Percentiles rank a stretch among this genome's conserved stretches.
Evolutionary conservation across 64 coral and sea anemone species (phyloP).

Genomic region (Stichodactyla helianthus): DNA sequence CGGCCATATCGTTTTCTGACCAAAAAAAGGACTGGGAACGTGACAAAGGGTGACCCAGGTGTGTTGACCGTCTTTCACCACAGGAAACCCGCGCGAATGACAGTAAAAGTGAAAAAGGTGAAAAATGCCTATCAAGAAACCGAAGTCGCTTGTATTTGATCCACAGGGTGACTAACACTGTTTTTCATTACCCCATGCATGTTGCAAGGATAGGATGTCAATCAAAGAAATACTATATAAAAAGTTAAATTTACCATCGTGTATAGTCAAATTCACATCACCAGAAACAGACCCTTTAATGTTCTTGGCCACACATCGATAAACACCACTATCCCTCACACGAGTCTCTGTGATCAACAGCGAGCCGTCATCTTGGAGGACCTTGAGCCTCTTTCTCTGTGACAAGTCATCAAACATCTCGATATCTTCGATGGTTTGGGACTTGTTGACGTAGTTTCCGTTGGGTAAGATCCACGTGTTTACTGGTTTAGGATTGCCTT

Average conservation of each 20-base stretch:
- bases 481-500: slow-evolving; percentile 17
- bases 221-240: no score
- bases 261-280: slow-evolving; percentile 38
- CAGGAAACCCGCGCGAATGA: no score
- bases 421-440: neutral
- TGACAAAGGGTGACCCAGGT: no score
- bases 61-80: no score
- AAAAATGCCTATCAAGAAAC: no score
- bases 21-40: no score
- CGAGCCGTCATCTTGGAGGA: slow-evolving; percentile 37
- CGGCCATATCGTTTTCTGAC: no score
- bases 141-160: no score
- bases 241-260: slow-evolving; percentile 30
- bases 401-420: slow-evolving; percentile 29
- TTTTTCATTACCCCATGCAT: no score
- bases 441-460: slow-evolving; percentile 3
- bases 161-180: no score
- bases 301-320: slow-evolving; percentile 55
- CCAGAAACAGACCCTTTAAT: slow-evolving; percentile 18
- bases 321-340: slow-evolving; percentile 47
- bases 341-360: slow-evolving; percentile 46
- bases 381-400: slow-evolving; percentile 6
- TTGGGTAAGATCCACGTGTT: slow-evolving; percentile 40
- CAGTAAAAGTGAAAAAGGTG: no score
- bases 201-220: no score